Base-by-base conservation (phyloP, 2,797 vertebrate species). In the Acanthurus leucopareius region DNA sequence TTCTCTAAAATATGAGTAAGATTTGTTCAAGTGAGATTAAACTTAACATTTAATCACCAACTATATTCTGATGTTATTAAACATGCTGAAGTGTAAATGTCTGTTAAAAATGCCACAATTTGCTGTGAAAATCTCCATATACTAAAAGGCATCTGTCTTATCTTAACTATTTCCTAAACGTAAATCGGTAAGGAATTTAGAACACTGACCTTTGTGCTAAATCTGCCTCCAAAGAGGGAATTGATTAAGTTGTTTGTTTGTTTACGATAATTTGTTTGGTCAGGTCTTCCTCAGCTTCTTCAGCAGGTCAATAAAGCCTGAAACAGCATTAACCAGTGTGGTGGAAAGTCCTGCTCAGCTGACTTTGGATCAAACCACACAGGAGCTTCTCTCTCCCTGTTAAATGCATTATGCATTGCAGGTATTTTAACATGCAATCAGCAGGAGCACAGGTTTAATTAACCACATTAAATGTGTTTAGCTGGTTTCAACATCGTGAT, bases 281-380 rank as follows among this genome's bases (percentile, higher is more conserved):
- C 75, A 69, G 82, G 57, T 52, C 59, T 38, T 65, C 57, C 25
- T 74, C 61, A 75, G 76, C 71, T 38, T 65, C 56, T 70, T 79
- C 75, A 81, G 81, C 77, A 65, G 73, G 13, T 89, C 88, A 72
- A 83, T 88, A 90, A 87, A 80, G 11, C 62, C 85, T 91, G 87
- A 91, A 80, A 53, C 80, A 83, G 86, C 88, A 89, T 64, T 35
- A 72, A 84, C 53, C 53, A 57, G 59, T 0, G 61, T 5, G 40
- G 57, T 40, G 69, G 77, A 53, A 7, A 7, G 25, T 71, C 7
- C 11, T 32, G 16, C 7, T 19, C 10, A 62, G 45, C 69, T 47
- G 58, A 69, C 66, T 45, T 49, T 7, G 48, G 51, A 60, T 47
- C 10, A 35, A 51, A 32, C n/a, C 8, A 35, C 69, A 56, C 5